phyloP scores from a whole-genome alignment of 92 coral and sea anemone genomes.

The Heteractis magnifica region DNA sequence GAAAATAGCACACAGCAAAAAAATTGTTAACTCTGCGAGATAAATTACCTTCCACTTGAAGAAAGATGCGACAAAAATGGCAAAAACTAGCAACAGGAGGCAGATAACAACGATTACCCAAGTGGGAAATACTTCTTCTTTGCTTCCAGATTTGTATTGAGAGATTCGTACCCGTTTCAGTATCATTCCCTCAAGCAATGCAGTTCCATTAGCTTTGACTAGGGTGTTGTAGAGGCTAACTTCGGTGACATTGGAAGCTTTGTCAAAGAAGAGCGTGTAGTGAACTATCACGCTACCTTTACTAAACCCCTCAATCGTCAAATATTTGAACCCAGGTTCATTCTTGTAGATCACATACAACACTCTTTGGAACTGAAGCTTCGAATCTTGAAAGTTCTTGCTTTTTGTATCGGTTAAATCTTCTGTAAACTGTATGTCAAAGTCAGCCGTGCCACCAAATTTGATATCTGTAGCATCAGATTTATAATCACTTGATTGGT shows the following conservation, averaged over 20 bases:
- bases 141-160: neutral
- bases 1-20: no score
- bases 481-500: neutral
- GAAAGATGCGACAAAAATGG: neutral
- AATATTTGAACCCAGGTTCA: slow-evolving; percentile 9
- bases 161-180: neutral
- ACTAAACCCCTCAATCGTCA: slow-evolving; percentile 15
- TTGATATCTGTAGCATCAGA: neutral
- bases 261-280: slow-evolving; percentile 7
- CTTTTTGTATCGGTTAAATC: slow-evolving; percentile 19
- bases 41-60: neutral
- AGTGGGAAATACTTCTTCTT: neutral
- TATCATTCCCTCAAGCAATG: neutral
- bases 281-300: slow-evolving; percentile 49
- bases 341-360: neutral
- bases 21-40: neutral
- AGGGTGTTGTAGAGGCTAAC: neutral
- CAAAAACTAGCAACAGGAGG: neutral
- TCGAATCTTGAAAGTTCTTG: neutral
- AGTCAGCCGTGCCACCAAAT: slow-evolving; percentile 15
- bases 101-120: slow-evolving; percentile 1
- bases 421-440: neutral
- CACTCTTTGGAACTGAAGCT: neutral
- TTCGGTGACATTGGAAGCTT: neutral
- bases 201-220: neutral